Conservation (phyloP, 2,797 vertebrate genomes). For the Tenualosa ilisha region DNA sequence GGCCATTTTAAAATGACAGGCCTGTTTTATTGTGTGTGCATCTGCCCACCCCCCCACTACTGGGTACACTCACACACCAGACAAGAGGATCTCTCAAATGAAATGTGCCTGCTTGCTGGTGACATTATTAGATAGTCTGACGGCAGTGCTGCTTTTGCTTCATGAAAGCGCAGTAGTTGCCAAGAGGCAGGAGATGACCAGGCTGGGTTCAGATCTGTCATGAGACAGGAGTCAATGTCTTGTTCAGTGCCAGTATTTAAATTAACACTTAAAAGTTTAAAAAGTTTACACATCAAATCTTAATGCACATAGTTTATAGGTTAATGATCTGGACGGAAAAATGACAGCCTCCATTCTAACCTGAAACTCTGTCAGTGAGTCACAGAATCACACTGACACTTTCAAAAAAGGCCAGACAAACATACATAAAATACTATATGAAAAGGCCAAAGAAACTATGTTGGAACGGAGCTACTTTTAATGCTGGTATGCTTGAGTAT, state of each 20-base stretch:
- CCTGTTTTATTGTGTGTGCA: not conserved
- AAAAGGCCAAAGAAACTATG: too few relatives aligned
- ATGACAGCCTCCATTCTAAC: too few relatives aligned
- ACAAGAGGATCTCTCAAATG: not conserved
- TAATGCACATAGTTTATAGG: too few relatives aligned
- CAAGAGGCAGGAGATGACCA: not conserved
- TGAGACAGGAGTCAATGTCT: not conserved
- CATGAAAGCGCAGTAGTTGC: not conserved
- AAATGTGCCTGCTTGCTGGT: not conserved
- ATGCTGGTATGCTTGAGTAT: too few relatives aligned
- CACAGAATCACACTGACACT: too few relatives aligned
- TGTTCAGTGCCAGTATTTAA: not conserved
- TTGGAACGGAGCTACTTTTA: too few relatives aligned
- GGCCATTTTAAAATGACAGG: conserved; percentile 3
- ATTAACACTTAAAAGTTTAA: too few relatives aligned
- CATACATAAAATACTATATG: too few relatives aligned
- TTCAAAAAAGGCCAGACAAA: too few relatives aligned
- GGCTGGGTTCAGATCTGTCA: not conserved
- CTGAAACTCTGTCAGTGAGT: too few relatives aligned
- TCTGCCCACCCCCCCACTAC: not conserved
- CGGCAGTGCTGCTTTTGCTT: not conserved
- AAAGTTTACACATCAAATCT: too few relatives aligned
- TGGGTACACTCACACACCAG: not conserved
- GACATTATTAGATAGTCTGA: not conserved
- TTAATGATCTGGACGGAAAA: too few relatives aligned